A percentile compares a stretch with the other conserved stretches of the same genome.
These are phyloP conservation scores for Sceloporus undulatus DNA, from an alignment of 2,113 vertebrate genomes.

Conservation along the genomic window DNA sequence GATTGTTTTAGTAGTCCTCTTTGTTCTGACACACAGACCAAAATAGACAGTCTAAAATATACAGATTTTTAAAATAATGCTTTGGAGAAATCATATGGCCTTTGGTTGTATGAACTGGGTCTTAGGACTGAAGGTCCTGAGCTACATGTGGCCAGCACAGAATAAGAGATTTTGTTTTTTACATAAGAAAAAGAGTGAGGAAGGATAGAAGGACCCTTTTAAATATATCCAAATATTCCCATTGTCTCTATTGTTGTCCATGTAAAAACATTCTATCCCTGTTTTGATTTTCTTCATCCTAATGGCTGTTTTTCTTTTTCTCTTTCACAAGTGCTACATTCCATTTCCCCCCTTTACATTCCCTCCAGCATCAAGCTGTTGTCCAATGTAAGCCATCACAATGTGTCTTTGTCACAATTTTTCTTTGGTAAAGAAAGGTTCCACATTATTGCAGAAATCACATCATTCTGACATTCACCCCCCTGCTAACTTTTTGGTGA, in stretches of 20 bases:
- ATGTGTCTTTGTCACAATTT: slow-evolving; percentile 13
- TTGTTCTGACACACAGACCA: too few relatives aligned
- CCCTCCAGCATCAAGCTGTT: not conserved
- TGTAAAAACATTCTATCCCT: not conserved
- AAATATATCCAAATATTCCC: not conserved
- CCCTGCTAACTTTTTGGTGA: slow-evolving; percentile 19
- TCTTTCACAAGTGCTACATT: slow-evolving; percentile 9
- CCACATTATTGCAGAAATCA: slow-evolving; percentile 14
- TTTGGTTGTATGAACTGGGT: not conserved
- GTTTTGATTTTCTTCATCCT: not conserved
- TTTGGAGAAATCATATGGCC: not conserved
- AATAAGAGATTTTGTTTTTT: not conserved
- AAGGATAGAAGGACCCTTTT: not conserved
- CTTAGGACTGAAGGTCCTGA: not conserved
- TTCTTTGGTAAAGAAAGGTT: slow-evolving; percentile 14
- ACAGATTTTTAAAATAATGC: not conserved
- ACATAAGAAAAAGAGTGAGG: not conserved
- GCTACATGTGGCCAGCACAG: not conserved
- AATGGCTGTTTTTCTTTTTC: not conserved
- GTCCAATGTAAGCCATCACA: slow-evolving; percentile 1
- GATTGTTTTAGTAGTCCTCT: too few relatives aligned
- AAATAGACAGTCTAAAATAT: not conserved
- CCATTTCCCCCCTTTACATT: not conserved
- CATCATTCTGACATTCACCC: not conserved
- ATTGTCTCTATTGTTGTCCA: not conserved